These are phyloP conservation scores for Azemiops feae DNA, from an alignment of 2,113 vertebrate genomes.

Conservation along the genomic window DNA sequence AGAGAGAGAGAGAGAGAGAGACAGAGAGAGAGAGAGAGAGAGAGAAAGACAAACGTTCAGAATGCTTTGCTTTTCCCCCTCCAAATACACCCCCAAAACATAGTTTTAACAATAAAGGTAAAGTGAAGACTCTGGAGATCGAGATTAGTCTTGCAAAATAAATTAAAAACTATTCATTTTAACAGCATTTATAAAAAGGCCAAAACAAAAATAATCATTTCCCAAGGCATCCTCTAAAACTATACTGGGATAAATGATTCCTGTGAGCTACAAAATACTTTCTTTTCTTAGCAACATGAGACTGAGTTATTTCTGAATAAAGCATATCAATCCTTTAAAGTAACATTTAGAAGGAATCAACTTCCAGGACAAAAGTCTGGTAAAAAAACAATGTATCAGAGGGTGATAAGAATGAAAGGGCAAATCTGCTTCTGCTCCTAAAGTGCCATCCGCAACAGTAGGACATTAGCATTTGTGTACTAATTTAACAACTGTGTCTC, in stretches of 20 bases:
- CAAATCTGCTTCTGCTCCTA: slow-evolving; percentile 49
- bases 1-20: slow-evolving; percentile 1
- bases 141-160: not conserved
- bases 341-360: slow-evolving; percentile 30
- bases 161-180: not conserved
- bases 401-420: slow-evolving; percentile 39
- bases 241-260: slow-evolving; percentile 2
- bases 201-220: not conserved
- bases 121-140: not conserved
- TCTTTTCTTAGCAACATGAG: slow-evolving; percentile 22
- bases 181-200: slow-evolving; percentile 3
- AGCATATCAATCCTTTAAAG: not conserved
- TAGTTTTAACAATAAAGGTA: slow-evolving; percentile 3
- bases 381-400: slow-evolving; percentile 30
- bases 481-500: slow-evolving; percentile 34
- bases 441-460: slow-evolving; percentile 17
- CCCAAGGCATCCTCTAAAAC: not conserved
- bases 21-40: slow-evolving; percentile 30
- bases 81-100: not conserved
- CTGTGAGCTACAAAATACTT: not conserved
- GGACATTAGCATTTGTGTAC: slow-evolving; percentile 26
- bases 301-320: slow-evolving; percentile 32
- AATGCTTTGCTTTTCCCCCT: not conserved
- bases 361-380: slow-evolving; percentile 7
- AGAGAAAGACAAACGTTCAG: slow-evolving; percentile 45